These are phyloP conservation scores for Acholoe squamosa DNA, from an alignment of 2,888 invertebrate genomes.

Conservation along the genomic window DNA sequence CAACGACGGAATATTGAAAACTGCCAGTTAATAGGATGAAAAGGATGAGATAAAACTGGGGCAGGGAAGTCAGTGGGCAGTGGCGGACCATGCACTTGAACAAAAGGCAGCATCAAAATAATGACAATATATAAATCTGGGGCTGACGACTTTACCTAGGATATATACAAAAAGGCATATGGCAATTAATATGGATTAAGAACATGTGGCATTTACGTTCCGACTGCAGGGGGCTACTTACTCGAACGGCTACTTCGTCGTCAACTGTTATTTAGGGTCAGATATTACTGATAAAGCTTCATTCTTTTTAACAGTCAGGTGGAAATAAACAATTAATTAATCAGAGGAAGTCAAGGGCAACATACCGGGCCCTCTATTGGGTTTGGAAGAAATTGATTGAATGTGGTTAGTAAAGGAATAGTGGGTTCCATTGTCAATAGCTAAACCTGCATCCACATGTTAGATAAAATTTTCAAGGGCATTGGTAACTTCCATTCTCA, in stretches of 20 bases:
- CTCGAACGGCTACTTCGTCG: slow-evolving; percentile 32
- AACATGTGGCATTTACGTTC: slow-evolving; percentile 1
- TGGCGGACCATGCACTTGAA: slow-evolving; percentile 28
- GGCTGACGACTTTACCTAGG: background rate
- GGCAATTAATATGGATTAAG: background rate
- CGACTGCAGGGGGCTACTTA: slow-evolving; percentile 43
- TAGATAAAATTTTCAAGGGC: too few species aligned
- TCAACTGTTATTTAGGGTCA: slow-evolving; percentile 54
- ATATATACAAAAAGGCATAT: slow-evolving; percentile 41
- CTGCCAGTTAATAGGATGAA: background rate
- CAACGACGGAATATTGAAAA: background rate
- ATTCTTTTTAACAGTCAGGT: slow-evolving; percentile 1
- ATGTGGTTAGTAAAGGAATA: too few species aligned
- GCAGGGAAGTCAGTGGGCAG: background rate
- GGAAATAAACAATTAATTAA: background rate
- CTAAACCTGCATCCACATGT: too few species aligned
- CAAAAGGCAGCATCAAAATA: slow-evolving; percentile 15
- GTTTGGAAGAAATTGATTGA: too few species aligned
- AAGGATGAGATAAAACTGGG: background rate
- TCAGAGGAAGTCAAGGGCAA: too few species aligned
- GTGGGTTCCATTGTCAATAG: too few species aligned
- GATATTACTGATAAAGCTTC: slow-evolving; percentile 4
- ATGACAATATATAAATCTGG: slow-evolving; percentile 5
- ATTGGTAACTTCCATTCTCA: too few species aligned
- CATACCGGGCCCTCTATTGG: too few species aligned